Conservation (phyloP, 2,797 vertebrate genomes). For the Crocidura indochinensis region DNA sequence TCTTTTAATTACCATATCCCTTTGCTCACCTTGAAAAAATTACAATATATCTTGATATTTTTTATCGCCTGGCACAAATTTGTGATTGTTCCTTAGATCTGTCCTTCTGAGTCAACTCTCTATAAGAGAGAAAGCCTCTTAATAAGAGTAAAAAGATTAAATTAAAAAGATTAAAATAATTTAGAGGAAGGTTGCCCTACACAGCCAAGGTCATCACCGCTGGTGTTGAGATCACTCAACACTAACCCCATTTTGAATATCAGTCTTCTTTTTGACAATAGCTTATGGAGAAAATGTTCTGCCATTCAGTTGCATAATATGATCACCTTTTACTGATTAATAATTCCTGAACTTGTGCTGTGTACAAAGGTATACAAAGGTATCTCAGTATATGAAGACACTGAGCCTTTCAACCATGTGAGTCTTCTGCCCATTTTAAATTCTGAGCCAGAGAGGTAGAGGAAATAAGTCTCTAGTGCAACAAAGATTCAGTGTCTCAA, state of each 20-base stretch:
- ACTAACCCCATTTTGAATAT: slow-evolving; percentile 8
- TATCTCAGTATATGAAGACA: background rate
- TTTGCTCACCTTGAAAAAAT: slow-evolving; percentile 71
- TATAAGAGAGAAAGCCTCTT: background rate
- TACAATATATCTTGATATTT: slow-evolving; percentile 47
- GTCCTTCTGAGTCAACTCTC: background rate
- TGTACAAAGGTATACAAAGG: background rate
- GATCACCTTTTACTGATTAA: background rate
- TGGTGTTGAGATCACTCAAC: background rate
- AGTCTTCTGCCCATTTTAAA: background rate
- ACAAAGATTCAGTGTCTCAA: background rate
- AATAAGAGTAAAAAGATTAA: background rate
- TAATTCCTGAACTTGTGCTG: background rate
- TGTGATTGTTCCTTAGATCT: slow-evolving; percentile 29
- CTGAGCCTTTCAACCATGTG: background rate
- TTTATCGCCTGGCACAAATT: slow-evolving; percentile 40
- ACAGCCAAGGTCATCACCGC: background rate
- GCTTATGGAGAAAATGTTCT: slow-evolving; percentile 1
- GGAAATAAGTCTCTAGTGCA: background rate
- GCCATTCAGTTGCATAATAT: background rate
- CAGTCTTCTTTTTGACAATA: background rate
- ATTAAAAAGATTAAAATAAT: slow-evolving; percentile 37
- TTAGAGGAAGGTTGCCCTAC: background rate
- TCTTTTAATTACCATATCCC: slow-evolving; percentile 48
- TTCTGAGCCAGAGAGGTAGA: slow-evolving; percentile 3